Percentiles rank a stretch among this genome's conserved stretches.
Conservation (phyloP, 2,113 vertebrate genomes). For the Myrmophylax atrothorax region DNA sequence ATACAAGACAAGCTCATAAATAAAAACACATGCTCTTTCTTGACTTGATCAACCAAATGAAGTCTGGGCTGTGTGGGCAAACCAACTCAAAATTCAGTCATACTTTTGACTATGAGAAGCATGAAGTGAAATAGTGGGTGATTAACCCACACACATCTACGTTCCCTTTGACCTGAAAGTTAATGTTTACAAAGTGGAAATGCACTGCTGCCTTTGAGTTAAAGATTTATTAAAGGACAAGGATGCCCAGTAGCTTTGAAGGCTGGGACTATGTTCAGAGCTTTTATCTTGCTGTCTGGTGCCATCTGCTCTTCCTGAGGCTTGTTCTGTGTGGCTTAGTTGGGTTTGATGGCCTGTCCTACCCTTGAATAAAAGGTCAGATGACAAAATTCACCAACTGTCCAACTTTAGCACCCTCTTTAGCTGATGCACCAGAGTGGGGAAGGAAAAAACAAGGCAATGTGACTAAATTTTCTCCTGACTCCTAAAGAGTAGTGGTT, state of each 20-base stretch:
- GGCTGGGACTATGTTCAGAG: neutral
- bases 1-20: neutral
- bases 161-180: slow-evolving; percentile 9
- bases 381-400: neutral
- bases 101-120: neutral
- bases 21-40: neutral
- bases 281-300: neutral
- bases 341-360: neutral
- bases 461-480: neutral
- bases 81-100: neutral
- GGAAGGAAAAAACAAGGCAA: neutral
- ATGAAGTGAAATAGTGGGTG: neutral
- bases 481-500: neutral
- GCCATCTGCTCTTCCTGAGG: neutral
- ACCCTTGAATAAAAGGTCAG: neutral
- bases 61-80: neutral
- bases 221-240: slow-evolving; percentile 37
- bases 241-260: neutral
- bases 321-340: neutral
- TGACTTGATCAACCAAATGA: neutral
- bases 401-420: neutral
- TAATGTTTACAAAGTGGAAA: slow-evolving; percentile 12
- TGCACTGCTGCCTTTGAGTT: neutral
- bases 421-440: neutral
- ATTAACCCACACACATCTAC: neutral